Conservation (phyloP, 2,113 vertebrate species). For the mouse (Mus musculus) region GRCm39 chr5:77472001-77472500, state of each 20-base stretch:
- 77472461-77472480: background rate
- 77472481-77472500: background rate
- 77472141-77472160: background rate
- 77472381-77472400: background rate
- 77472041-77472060: too few relatives aligned
- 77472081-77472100: too few relatives aligned
- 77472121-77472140: background rate
- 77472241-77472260: background rate
- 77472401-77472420: too few relatives aligned
- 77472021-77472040: too few relatives aligned
- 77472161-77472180: constrained; percentile 5
- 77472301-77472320: background rate
- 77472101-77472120: too few relatives aligned
- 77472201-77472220: background rate
- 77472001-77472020: too few relatives aligned
- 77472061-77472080: too few relatives aligned
- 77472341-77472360: constrained; percentile 16
- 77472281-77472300: background rate
- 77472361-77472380: background rate
- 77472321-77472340: background rate
- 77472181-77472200: background rate
- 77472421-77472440: background rate
- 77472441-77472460: background rate
- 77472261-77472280: background rate
- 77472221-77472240: constrained; percentile 9